phyloP scores from a whole-genome alignment of 1,140 invertebrate genomes.

The Bombyx mandarina region DNA sequence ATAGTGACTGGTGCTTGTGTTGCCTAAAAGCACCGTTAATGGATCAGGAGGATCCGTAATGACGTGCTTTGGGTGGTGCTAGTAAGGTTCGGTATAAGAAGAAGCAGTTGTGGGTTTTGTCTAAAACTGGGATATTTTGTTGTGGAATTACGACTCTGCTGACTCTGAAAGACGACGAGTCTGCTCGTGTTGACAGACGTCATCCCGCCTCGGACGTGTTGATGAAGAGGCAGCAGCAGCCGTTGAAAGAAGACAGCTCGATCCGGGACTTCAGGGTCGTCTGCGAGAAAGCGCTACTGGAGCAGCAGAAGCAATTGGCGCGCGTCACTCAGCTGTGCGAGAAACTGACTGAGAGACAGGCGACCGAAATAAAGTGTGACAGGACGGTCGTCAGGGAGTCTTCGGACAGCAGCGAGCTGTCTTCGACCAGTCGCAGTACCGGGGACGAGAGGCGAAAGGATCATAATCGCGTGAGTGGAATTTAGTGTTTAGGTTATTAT shows the following conservation, averaged over 20 bases:
- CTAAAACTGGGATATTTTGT: neutral
- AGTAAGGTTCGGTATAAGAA: no score
- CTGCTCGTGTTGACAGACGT: neutral
- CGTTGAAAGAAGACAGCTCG: slow-evolving; percentile 9
- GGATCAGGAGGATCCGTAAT: no score
- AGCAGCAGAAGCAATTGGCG: slow-evolving; percentile 45
- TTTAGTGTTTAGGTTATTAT: neutral
- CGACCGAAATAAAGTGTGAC: neutral
- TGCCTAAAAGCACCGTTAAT: no score
- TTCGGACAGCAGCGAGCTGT: slow-evolving; percentile 21
- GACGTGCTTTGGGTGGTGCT: no score
- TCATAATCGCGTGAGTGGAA: slow-evolving; percentile 21
- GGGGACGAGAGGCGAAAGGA: slow-evolving; percentile 20
- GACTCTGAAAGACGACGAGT: no score
- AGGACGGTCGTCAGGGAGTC: neutral
- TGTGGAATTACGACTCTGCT: neutral
- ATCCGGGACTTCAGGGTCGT: slow-evolving; percentile 32
- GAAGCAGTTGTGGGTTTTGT: no score
- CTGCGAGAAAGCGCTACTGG: slow-evolving; percentile 38
- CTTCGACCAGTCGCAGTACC: slow-evolving; percentile 23
- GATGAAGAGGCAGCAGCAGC: neutral
- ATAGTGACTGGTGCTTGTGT: no score
- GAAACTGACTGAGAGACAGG: slow-evolving; percentile 23
- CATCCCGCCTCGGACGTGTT: neutral
- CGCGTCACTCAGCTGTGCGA: slow-evolving; percentile 44